Evolutionary conservation across 2,113 vertebrate species (phyloP), one percentile per base, ranked within the genome.

Genomic region (Festucalex cinctus): DNA sequence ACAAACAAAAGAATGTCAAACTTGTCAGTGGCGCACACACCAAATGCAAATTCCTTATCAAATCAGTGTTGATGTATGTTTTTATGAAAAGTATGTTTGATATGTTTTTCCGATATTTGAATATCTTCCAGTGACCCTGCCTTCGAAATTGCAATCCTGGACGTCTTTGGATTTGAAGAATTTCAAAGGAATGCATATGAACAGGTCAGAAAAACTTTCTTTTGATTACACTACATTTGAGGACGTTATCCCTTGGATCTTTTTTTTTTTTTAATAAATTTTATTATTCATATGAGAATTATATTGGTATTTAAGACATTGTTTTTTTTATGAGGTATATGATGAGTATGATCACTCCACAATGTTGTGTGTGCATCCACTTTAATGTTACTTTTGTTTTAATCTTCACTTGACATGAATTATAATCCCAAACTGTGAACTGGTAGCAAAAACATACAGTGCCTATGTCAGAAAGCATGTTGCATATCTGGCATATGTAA

Each of bases 151-250:
- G 94, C 92, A 61, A 92, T 98, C 70, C 80, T 98, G 88, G 95
- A 98, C 85, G 92, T 98, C 77, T 98, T 95, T 86, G 96, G 96
- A 58, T 98, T 98, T 91, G 93, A 97, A 88, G 95, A 95, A 74
- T 94, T 97, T 88, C 94, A 93, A 49, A 95, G 88, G 84, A 98
- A 98, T 85, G 89, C 89, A 60, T 98, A 93, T 82, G 96, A 98
- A 82, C 94, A 98, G 93, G 96, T 97, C 65, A 74, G 87, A 36
- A 66, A 43, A 43, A 26, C 6, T 8, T 2, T 58, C 28, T 16
- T 3, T 35, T 59, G 28, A 16, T 26, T 39, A 39, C 5, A 20
- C 10, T 43, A 8, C 8, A 51, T 51, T 8, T 51, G 8, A 46
- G 46, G 3, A 20, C 20, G 17, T 48, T 48, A 8, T 20, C 17